phyloP scores from a whole-genome alignment of 2,888 invertebrate genomes.

The Drosophila demipolita region DNA sequence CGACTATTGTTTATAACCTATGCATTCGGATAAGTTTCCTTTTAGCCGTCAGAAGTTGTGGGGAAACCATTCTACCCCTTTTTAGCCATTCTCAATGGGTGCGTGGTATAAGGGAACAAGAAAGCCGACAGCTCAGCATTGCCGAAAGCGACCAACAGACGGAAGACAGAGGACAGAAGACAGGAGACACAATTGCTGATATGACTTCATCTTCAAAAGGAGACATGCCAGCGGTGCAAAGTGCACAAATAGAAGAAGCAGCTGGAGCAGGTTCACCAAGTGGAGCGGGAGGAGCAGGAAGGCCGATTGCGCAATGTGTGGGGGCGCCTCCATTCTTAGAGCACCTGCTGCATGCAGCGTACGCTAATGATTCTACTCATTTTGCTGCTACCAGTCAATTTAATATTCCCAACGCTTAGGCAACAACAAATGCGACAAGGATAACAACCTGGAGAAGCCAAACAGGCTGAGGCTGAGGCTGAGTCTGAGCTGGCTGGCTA shows the following conservation, averaged over 20 bases:
- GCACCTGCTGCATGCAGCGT: conserved; percentile 35
- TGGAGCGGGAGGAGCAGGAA: conserved; percentile 10
- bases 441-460: conserved; percentile 52
- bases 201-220: conserved; percentile 77
- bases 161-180: conserved; percentile 43
- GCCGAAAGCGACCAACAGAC: conserved; percentile 55
- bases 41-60: not conserved
- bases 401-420: conserved; percentile 68
- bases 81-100: not conserved
- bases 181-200: conserved; percentile 76
- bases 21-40: not conserved
- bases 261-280: conserved; percentile 8
- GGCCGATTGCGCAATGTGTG: conserved; percentile 73
- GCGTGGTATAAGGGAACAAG: conserved; percentile 14
- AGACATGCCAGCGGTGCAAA: conserved; percentile 54
- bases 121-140: conserved; percentile 58
- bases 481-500: not conserved
- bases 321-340: not conserved
- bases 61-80: not conserved
- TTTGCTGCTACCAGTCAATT: conserved; percentile 78
- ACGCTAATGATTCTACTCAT: conserved; percentile 80
- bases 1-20: not conserved
- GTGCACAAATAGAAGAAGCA: conserved; percentile 16
- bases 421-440: conserved; percentile 32
- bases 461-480: conserved; percentile 15